Percentiles rank a stretch among this genome's conserved stretches.
Conservation (phyloP, 2,888 invertebrate species). For the Diaphora mendica region DNA sequence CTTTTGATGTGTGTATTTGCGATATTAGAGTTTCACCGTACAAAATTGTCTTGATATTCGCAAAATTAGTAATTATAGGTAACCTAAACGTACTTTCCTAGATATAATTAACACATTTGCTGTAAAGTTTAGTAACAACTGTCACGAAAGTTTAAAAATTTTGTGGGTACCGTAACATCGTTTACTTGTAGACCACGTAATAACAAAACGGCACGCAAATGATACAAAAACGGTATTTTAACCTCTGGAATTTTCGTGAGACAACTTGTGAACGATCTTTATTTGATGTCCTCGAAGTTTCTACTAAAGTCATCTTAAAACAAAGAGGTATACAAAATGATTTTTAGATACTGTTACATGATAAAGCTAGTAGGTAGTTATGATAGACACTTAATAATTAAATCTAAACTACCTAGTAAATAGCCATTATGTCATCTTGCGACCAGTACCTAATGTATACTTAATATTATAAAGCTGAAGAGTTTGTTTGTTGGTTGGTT, state of each 20-base stretch:
- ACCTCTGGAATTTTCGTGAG: not conserved
- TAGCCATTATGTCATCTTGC: too few species aligned
- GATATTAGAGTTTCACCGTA: too few species aligned
- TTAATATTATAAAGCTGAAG: too few species aligned
- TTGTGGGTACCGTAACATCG: conserved; percentile 6
- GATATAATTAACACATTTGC: conserved; percentile 8
- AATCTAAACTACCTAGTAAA: too few species aligned
- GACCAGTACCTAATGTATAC: too few species aligned
- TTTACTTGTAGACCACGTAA: conserved; percentile 8
- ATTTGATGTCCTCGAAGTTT: not conserved
- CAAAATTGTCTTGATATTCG: conserved; percentile 14
- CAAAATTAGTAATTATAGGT: conserved; percentile 34
- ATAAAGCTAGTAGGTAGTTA: too few species aligned
- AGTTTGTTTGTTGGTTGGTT: too few species aligned
- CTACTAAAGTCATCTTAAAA: not conserved
- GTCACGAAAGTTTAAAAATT: conserved; percentile 26
- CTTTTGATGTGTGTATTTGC: too few species aligned
- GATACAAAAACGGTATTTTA: not conserved
- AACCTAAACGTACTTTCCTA: conserved; percentile 36
- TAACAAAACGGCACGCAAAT: conserved; percentile 5
- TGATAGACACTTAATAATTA: too few species aligned
- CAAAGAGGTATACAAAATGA: not conserved
- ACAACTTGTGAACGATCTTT: not conserved
- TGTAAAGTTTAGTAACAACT: conserved; percentile 22
- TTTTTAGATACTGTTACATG: too few species aligned